Base-by-base conservation (phyloP, 2,888 invertebrate species). In the Parasteatoda lunata region DNA sequence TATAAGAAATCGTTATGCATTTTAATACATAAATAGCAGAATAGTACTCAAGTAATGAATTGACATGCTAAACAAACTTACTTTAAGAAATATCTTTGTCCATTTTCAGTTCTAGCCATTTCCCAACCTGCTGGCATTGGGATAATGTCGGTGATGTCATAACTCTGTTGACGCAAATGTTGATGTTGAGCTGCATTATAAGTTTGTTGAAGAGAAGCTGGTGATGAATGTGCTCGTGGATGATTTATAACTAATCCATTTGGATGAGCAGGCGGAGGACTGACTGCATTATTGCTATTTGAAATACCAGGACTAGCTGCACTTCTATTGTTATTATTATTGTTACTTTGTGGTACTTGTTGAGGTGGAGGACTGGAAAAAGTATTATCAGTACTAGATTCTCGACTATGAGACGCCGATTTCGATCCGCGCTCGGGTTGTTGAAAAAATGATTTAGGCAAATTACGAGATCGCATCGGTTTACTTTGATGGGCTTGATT, bases 391-490 rank as follows among this genome's bases (percentile, higher is more conserved):
- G 96, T 96, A 91, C 97, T 96, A 93, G 97, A 97, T 93, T 97
- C 96, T 92, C 97, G 95, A 92, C 97, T 96, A 94, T 97, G 97
- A 92, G 96, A 95, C 93, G 96, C 95, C 92, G 96, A 95, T 93
- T 96, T 96, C 92, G 96, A 96, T 92, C 97, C 97, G 91, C 96
- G 97, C 92, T 97, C 96, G 90, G 98, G 98, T 91, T 98, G 98
- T 93, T 96, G 97, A 94, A 98, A 98, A 94, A 98, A 98, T 91
- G 98, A 98, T 93, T 97, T 96, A 91, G 98, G 98, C 92, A 98
- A 94, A 93, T 98, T 98, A 92, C 98, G 95, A 96, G 97, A 96
- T 93, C 97, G 96, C 93, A 97, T 95, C 92, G 98, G 98, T 93
- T 97, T 95, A 94, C 96, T 96, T 92, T 97, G 94, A 91, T 96